Base-by-base conservation (phyloP, 2,888 invertebrate genomes). In the Pachycephus smyrnensis region DNA sequence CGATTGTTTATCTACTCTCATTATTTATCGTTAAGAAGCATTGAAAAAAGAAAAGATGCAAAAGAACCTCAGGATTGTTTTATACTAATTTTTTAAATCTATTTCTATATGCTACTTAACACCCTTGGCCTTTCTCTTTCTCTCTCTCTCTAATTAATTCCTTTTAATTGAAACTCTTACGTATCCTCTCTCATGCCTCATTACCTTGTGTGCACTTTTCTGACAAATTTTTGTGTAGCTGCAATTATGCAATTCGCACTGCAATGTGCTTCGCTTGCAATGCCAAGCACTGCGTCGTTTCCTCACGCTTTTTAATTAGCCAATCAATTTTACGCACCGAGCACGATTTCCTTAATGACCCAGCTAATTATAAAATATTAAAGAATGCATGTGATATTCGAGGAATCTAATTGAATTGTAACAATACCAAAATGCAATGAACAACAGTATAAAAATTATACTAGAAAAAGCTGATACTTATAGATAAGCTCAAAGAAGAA, bases 231-330 rank as follows among this genome's bases (percentile, higher is more conserved):
- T 3, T 55, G 4, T 55, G 9, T 9, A 55, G 9, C 55, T 55
- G 55, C 23, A 55, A 23, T 40, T 40, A 55, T 23, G 55, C 55
- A 55, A 55, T 55, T 55, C 55, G 73, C 79, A 80, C 81, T 80
- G 81, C 78, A 79, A 82, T 82, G 81, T 79, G 81, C 80, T 82
- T 82, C 77, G 81, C 80, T 80, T 80, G 81, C 73, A 75, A 77
- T 73, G 79, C 69, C 71, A 35, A 68, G 55, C 55, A 15, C 55
- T 55, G 9, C 9, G 9, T 55, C 2, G 55, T 55, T 55, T 55
- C 55, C 23, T 55, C 23, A 55, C 6, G 55, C 23, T 23, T 55
- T 23, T 55, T 23, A 55, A 9, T 55, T 55, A 55, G 23, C 23
- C 23, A 55, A 55, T 55, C 23, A 9, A 23, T 55, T 55, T 55